Evolutionary conservation across 2,888 invertebrate species (phyloP).

Genomic region (Caenorhabditis doughertyi): DNA sequence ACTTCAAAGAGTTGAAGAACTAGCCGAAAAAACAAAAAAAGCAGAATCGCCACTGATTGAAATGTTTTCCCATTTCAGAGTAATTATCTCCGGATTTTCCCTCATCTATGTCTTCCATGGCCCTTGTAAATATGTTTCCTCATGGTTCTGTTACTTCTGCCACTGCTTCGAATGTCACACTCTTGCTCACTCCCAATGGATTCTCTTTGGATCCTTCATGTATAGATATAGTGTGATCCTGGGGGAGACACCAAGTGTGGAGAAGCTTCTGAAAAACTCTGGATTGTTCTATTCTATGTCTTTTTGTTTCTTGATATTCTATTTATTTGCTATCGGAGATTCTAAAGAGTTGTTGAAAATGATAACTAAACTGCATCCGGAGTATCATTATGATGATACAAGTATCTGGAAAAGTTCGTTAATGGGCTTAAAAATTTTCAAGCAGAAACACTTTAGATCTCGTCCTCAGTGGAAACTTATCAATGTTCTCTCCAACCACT

Average conservation of each 20-base stretch:
- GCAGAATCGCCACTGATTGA: too few relatives aligned
- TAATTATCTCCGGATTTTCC: conserved; percentile 61
- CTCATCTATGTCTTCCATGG: conserved; percentile 66
- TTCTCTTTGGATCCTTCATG: conserved; percentile 62
- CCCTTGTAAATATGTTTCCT: conserved; percentile 46
- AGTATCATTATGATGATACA: conserved; percentile 48
- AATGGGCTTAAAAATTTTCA: neutral
- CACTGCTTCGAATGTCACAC: conserved; percentile 65
- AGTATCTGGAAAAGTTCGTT: conserved; percentile 33
- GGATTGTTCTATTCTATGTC: conserved; percentile 46
- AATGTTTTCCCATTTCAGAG: conserved; percentile 25
- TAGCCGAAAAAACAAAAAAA: too few relatives aligned
- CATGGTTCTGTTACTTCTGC: conserved; percentile 63
- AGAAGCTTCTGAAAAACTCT: conserved; percentile 26
- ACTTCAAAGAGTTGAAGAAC: too few relatives aligned
- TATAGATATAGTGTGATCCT: conserved; percentile 58
- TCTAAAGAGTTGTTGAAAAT: conserved; percentile 41
- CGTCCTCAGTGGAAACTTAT: conserved; percentile 30
- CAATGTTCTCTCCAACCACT: conserved; percentile 41
- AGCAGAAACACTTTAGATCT: conserved; percentile 28
- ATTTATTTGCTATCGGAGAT: conserved; percentile 36
- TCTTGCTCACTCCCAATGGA: conserved; percentile 68
- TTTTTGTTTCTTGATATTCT: conserved; percentile 27
- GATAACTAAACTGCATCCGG: conserved; percentile 31
- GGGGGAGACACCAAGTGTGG: conserved; percentile 31